Conservation (phyloP, 2,888 invertebrate genomes). For the Xiphydria camelus region DNA sequence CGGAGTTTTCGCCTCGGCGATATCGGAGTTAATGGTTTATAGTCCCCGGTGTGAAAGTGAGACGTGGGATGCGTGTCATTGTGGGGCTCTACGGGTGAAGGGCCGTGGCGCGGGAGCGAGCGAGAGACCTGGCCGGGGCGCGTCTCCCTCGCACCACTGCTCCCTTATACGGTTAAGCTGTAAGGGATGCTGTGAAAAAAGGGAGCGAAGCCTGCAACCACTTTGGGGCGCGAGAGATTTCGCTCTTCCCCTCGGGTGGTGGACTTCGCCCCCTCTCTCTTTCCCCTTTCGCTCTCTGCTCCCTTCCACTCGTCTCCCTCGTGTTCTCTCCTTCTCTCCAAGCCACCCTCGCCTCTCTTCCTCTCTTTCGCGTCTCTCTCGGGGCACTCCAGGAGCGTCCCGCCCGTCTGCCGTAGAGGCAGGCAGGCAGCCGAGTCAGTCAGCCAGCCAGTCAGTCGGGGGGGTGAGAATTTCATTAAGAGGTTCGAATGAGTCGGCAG, state of each 20-base stretch:
- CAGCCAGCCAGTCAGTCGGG: constrained; percentile 51
- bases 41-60: constrained; percentile 55
- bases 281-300: constrained; percentile 23
- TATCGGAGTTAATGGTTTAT: constrained; percentile 55
- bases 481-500: constrained; percentile 57
- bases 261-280: constrained; percentile 26
- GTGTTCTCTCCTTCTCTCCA: constrained; percentile 19
- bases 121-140: constrained; percentile 1
- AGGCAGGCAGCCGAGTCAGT: constrained; percentile 40
- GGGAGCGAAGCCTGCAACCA: constrained; percentile 53
- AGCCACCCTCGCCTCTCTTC: constrained; percentile 19
- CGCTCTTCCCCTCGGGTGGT: constrained; percentile 50
- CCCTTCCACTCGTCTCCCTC: constrained; percentile 18
- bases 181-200: constrained; percentile 55
- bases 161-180: constrained; percentile 47
- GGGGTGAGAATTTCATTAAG: constrained; percentile 60
- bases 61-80: constrained; percentile 51
- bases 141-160: constrained; percentile 20
- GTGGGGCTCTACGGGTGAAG: constrained; percentile 26
- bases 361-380: constrained; percentile 27
- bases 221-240: constrained; percentile 58
- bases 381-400: constrained; percentile 48
- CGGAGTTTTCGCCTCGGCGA: constrained; percentile 23
- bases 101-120: background rate
- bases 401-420: constrained; percentile 40